Evolutionary conservation across 1,140 invertebrate genomes (phyloP).

Genomic region (Uloborus diversus): DNA sequence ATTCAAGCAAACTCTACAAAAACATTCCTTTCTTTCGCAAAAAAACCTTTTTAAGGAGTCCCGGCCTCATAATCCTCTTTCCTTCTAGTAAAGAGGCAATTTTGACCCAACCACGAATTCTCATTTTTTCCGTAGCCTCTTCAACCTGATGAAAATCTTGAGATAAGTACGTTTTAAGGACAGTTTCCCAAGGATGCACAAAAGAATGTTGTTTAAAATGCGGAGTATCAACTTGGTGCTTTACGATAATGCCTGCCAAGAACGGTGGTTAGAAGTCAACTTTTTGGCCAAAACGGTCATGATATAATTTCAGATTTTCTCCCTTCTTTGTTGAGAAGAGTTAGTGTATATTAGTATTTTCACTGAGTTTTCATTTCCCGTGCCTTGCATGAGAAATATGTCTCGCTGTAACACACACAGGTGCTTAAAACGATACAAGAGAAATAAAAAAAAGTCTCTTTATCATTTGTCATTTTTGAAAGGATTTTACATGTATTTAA

Average conservation of each 20-base stretch:
- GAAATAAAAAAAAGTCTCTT: too few species aligned
- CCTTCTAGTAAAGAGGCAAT: conserved; percentile 22
- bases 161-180: not conserved
- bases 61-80: conserved; percentile 3
- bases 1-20: not conserved
- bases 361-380: too few species aligned
- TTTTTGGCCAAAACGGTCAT: not conserved
- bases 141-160: not conserved
- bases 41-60: not conserved
- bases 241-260: conserved; percentile 41
- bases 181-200: conserved; percentile 1
- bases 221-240: conserved; percentile 26
- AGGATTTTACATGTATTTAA: too few species aligned
- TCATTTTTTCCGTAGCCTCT: not conserved
- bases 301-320: not conserved
- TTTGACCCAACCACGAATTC: not conserved
- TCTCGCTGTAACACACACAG: too few species aligned
- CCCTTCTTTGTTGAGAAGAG: conserved; percentile 20
- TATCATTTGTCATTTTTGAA: too few species aligned
- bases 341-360: not conserved
- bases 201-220: conserved; percentile 28
- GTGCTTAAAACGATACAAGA: too few species aligned
- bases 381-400: too few species aligned
- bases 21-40: conserved; percentile 3
- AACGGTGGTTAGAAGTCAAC: conserved; percentile 9